phyloP scores from a whole-genome alignment of 2,888 invertebrate genomes.

The Drosophila trichaetosa region DNA sequence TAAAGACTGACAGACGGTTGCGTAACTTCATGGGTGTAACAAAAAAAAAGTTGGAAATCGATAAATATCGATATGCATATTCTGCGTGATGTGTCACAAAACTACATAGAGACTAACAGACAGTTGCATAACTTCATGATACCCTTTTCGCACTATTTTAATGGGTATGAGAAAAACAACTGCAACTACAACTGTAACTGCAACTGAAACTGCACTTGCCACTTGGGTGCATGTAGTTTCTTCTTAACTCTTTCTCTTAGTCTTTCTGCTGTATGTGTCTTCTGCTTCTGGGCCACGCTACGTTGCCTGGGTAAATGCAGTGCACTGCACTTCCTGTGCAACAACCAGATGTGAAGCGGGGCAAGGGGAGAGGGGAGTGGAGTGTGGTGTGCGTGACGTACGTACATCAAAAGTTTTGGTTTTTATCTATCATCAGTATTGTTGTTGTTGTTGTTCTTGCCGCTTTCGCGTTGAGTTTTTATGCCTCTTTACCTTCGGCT shows the following conservation, averaged over 20 bases:
- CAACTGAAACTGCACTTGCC: conserved; percentile 69
- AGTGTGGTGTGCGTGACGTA: conserved; percentile 55
- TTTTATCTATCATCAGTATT: conserved; percentile 75
- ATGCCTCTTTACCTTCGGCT: conserved; percentile 57
- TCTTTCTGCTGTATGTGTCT: conserved; percentile 17
- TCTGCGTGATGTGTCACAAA: background rate
- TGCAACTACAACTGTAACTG: conserved; percentile 21
- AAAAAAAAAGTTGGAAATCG: background rate
- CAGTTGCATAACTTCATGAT: background rate
- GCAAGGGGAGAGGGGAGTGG: background rate
- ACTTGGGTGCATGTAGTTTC: conserved; percentile 41
- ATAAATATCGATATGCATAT: conserved; percentile 2
- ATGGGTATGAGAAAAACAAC: conserved; percentile 14
- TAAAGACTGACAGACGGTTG: background rate
- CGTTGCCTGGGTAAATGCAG: conserved; percentile 54
- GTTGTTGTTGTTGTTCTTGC: conserved; percentile 26
- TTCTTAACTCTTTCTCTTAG: conserved; percentile 11
- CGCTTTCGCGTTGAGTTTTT: conserved; percentile 37
- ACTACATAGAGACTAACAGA: background rate
- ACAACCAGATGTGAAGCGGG: background rate
- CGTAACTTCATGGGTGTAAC: background rate
- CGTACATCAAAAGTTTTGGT: conserved; percentile 79
- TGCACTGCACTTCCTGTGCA: conserved; percentile 74
- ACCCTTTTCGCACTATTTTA: background rate
- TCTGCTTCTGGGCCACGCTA: conserved; percentile 48